Percentiles rank a stretch among this genome's conserved stretches.
phyloP scores from a whole-genome alignment of 2,797 vertebrate genomes.

The Tolypeutes matacus region DNA sequence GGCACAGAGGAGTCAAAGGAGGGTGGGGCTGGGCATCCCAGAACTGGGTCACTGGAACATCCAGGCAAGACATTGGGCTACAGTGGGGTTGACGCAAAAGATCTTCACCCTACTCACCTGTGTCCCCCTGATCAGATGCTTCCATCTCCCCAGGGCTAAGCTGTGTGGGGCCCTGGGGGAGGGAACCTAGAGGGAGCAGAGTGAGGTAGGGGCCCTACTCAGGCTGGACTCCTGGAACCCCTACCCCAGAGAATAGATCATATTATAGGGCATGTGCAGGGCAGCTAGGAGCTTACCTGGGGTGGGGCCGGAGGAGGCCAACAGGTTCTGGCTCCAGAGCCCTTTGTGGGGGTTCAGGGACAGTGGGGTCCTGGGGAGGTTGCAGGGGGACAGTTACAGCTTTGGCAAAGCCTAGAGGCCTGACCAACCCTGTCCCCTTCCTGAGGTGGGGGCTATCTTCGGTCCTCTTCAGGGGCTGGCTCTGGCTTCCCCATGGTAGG shows the following conservation, averaged over 20 bases:
- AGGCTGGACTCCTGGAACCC: neutral
- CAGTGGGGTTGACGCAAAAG: neutral
- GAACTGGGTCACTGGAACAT: neutral
- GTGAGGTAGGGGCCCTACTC: neutral
- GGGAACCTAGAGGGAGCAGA: constrained; percentile 67
- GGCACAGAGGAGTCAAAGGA: constrained; percentile 61
- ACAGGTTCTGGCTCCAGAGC: constrained; percentile 70
- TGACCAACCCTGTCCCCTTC: neutral
- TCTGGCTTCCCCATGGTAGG: constrained; percentile 29
- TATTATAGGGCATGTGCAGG: neutral
- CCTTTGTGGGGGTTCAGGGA: constrained; percentile 61
- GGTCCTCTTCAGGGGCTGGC: neutral
- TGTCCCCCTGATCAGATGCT: constrained; percentile 45
- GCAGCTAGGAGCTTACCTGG: constrained; percentile 67
- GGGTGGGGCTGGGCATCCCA: constrained; percentile 13
- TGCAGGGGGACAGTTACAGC: constrained; percentile 43
- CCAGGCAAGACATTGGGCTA: neutral
- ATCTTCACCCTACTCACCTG: constrained; percentile 45
- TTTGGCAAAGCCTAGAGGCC: constrained; percentile 35
- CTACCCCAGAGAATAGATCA: neutral
- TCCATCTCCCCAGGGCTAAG: constrained; percentile 62
- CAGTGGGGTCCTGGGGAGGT: constrained; percentile 54
- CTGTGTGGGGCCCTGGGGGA: neutral
- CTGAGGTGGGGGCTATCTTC: neutral
- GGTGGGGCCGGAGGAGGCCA: constrained; percentile 54